Base-by-base conservation (phyloP, 2,888 invertebrate genomes). In the Drosophila ochracea region DNA sequence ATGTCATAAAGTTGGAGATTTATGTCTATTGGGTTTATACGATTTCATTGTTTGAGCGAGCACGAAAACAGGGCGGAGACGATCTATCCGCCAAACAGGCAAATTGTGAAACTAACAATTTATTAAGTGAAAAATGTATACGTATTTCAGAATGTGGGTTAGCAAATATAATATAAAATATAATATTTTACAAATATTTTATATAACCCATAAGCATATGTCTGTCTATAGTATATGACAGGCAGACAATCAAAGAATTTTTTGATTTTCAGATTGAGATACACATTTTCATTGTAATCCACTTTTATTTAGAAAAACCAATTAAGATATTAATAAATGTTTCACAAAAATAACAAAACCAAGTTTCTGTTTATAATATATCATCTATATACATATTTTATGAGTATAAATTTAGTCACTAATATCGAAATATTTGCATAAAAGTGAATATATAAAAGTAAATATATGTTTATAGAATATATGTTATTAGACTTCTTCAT, bases 1-100 rank as follows among this genome's bases (percentile, higher is more conserved):
- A 87, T 88, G 87, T 91, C 91, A 88, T 88, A 88, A 88, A 88
- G 85, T 91, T 89, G 85, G 69, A 91, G 88, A 88, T 88, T 88
- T 88, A 88, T 91, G 87, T 62, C 70, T 62, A 67, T 87, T 62
- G 73, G 79, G 66, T 61, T 73, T 63, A 55, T 30, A 57, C 58
- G 16, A 58, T 60, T 71, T 55, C 68, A 75, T 74, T 80, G 80
- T 80, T 77, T 68, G 65, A 41, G 16, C 37, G 41, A 41, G 63
- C 72, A 37, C 35, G 21, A 49, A 41, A 37, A n/a, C 37, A 5
- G 65, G 57, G 53, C 60, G 67, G 60, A 1, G 25, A 50, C 39
- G 80, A 71, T 71, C 76, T 37, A 16, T 59, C 65, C 55, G 33
- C 37, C 57, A 3, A 50, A 43, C 41, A 30, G 64, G 21, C 70